These are phyloP conservation scores for Drosophila yooni DNA, from an alignment of 2,888 invertebrate genomes.

Conservation along the genomic window DNA sequence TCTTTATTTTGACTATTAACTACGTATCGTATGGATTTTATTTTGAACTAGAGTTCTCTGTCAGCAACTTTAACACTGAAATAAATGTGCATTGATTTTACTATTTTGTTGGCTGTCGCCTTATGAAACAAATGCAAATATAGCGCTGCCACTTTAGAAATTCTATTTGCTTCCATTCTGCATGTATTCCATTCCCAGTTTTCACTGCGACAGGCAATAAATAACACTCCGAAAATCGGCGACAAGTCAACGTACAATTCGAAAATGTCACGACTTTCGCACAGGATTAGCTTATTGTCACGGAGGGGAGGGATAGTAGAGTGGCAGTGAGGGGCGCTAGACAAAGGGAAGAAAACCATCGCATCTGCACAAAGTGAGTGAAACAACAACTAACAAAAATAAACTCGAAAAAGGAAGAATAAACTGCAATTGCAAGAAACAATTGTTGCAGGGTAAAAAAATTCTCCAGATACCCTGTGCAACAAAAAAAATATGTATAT, in stretches of 20 bases:
- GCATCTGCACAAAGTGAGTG: conserved; percentile 68
- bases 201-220: conserved; percentile 41
- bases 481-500: too few relatives aligned
- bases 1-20: background rate
- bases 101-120: conserved; percentile 35
- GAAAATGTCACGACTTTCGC: conserved; percentile 63
- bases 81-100: conserved; percentile 45
- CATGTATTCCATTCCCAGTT: conserved; percentile 31
- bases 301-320: background rate
- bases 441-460: background rate
- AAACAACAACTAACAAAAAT: conserved; percentile 58
- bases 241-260: conserved; percentile 58
- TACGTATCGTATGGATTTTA: conserved; percentile 16
- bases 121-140: conserved; percentile 68
- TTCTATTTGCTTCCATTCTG: conserved; percentile 31
- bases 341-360: conserved; percentile 44
- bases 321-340: conserved; percentile 2
- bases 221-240: conserved; percentile 63
- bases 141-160: conserved; percentile 45
- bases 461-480: conserved; percentile 4
- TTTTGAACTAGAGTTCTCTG: conserved; percentile 12
- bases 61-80: conserved; percentile 19
- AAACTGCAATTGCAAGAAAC: conserved; percentile 8
- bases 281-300: conserved; percentile 62
- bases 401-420: conserved; percentile 35